Base-by-base conservation (phyloP, 2,113 vertebrate species). In the Brachyhypopomus occidentalis region DNA sequence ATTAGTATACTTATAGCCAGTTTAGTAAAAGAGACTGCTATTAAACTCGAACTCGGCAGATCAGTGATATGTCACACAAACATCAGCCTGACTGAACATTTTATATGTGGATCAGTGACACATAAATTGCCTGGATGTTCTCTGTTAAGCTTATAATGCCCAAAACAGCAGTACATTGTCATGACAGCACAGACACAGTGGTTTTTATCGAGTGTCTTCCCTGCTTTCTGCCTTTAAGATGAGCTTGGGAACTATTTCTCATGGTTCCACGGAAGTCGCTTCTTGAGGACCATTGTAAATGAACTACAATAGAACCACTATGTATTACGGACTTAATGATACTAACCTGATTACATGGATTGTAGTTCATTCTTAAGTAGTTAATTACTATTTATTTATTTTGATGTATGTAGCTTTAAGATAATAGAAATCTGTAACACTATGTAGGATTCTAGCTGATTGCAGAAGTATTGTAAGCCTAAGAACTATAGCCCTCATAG, bases 211-310 rank as follows among this genome's bases (percentile, higher is more conserved):
- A 86, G 73, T 89, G 27, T 12, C 86, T 78, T 91, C 89, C 82
- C 89, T 93, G 82, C 79, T 85, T 38, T 75, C 80, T 4, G 34
- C 87, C 80, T 91, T 88, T 83, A 90, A 82, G 59, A 86, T 62
- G 69, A 91, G 85, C 45, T 14, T 52, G 45, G 41, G 41, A 52
- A 52, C 11, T 52, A 52, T 11, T 52, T 14, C 2, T 11, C 12
- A 14, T 52, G 45, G 12, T 52, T 52, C 45, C 45, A 52, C 14
- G 45, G 12, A 30, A 30, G 30, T 30, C n/a, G n/a, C n/a, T 30
- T 30, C 30, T 30, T 30, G 30, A 30, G 30, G 30, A 52, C 9
- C 12, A 52, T 14, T 52, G 45, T 11, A 12, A 52, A 14, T 12
- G 45, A 12, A 8, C 45, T 11, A 52, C 8, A 8, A 52, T 14